Evolutionary conservation across 2,113 vertebrate species (phyloP).

Genomic region (Pampusana beccarii): DNA sequence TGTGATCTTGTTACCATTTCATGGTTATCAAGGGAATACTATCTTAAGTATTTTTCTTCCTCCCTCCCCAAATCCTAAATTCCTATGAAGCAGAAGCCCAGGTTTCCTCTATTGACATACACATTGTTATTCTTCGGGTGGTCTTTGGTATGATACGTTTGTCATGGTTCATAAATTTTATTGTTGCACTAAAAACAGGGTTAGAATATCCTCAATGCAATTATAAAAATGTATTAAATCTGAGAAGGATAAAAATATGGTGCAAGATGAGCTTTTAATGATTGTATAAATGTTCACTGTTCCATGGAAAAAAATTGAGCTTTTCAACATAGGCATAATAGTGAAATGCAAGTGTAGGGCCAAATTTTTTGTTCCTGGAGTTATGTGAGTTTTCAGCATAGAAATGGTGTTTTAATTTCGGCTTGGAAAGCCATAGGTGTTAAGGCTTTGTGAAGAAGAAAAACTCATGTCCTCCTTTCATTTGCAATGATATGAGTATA

Average conservation of each 20-base stretch:
- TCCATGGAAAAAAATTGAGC: conserved; percentile 58
- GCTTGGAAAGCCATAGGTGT: not conserved
- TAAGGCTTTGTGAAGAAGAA: not conserved
- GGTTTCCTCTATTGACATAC: not conserved
- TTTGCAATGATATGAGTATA: not conserved
- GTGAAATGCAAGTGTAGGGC: not conserved
- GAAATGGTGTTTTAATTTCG: not conserved
- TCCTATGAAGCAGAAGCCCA: not conserved
- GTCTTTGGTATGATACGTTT: conserved; percentile 77
- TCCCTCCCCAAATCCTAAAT: not conserved
- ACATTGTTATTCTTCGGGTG: conserved; percentile 78
- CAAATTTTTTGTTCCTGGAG: not conserved
- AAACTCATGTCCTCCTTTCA: not conserved
- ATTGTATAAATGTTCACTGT: conserved; percentile 80
- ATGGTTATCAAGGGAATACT: not conserved
- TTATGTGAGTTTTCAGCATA: not conserved
- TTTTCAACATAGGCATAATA: conserved; percentile 11
- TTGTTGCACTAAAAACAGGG: conserved; percentile 83
- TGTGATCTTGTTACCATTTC: not conserved
- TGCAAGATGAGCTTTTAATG: conserved; percentile 80
- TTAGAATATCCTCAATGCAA: conserved; percentile 82
- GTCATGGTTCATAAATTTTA: conserved; percentile 82
- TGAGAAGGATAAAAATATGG: conserved; percentile 78
- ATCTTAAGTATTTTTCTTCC: not conserved
- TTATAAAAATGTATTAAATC: conserved; percentile 85